Percentiles rank a stretch among this genome's conserved stretches.
Evolutionary conservation across 2,888 invertebrate species (phyloP).

Genomic region (Pseudeuparius sepicola): DNA sequence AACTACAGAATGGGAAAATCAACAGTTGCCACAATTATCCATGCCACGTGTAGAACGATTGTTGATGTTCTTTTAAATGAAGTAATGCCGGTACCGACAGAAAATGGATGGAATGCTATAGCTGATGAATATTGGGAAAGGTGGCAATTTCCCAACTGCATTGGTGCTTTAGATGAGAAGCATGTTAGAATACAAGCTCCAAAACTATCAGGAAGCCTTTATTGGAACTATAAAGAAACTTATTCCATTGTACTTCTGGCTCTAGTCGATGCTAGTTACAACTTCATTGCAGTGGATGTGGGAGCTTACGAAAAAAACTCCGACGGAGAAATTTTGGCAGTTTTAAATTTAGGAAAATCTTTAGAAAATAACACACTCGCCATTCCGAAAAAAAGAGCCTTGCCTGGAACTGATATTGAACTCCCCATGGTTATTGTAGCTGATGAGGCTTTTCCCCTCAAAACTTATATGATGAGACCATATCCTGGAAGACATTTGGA

Average conservation of each 20-base stretch:
- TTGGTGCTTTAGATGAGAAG: too few relatives aligned
- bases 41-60: conserved; percentile 15
- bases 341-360: conserved; percentile 14
- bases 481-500: conserved; percentile 9
- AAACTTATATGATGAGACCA: too few relatives aligned
- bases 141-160: conserved; percentile 18
- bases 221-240: conserved; percentile 18
- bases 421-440: too few relatives aligned
- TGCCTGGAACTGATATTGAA: too few relatives aligned
- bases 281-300: conserved; percentile 14
- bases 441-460: too few relatives aligned
- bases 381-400: too few relatives aligned
- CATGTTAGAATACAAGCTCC: too few relatives aligned
- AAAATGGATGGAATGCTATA: conserved; percentile 17
- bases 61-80: conserved; percentile 15
- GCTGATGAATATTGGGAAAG: conserved; percentile 16
- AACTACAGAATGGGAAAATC: conserved; percentile 24
- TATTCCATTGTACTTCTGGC: conserved; percentile 22
- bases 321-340: conserved; percentile 15
- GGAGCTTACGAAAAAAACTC: conserved; percentile 13
- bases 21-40: conserved; percentile 23
- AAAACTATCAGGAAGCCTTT: conserved; percentile 14
- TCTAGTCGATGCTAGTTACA: conserved; percentile 16
- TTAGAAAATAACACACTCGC: conserved; percentile 12
- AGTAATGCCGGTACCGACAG: conserved; percentile 17